Evolutionary conservation across 2,113 vertebrate species (phyloP), one percentile per base, ranked within the genome.

Genomic region (Galbula dea): DNA sequence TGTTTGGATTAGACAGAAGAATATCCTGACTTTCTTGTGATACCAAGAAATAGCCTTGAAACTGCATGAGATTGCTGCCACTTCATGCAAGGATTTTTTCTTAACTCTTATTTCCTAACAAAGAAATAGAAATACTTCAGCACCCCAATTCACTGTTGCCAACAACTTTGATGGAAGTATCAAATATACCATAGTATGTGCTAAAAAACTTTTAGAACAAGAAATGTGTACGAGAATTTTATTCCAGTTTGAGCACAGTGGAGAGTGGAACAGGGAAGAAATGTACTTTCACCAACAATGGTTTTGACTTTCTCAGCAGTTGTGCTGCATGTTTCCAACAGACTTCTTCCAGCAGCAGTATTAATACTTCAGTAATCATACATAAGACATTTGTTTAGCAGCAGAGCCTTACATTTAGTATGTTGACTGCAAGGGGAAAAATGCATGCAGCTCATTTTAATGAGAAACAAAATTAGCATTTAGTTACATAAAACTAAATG

Each of bases 401-500:
- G 82, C 76, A 94, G 22, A 62, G 76, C 27, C 48, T 68, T 63
- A 74, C 20, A 52, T 48, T 37, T 54, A 30, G 30, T 11, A 73
- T 61, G 48, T 63, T 92, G 37, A 48, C n/a, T 52, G 43, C 55
- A 20, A 77, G 79, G 55, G 45, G 67, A 79, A 93, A 90, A 85
- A 24, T 66, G 78, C 62, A 79, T 16, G 54, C 81, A 61, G 79
- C 37, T 89, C 78, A 66, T 65, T 72, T 83, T 93, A 86, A 86
- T 88, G 86, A 90, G 88, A 80, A 92, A 69, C 19, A 73, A 82
- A 93, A 82, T 76, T 69, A 91, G 55, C 55, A 62, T 86, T 88
- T 6, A 1, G 58, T 73, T 73, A 77, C 59, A 61, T 68, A 87
- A 73, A 87, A 48, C 14, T 23, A 89, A 85, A 71, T 54, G 37